Evolutionary conservation across 2,113 vertebrate species (phyloP).

Genomic region (human (Homo sapiens)): GRCh38 chr17:76824001-76824500

Average conservation of each 20-base stretch:
- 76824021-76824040: neutral
- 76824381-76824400: no score
- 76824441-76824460: no score
- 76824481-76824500: no score
- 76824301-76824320: neutral
- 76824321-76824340: neutral
- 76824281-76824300: neutral
- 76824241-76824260: no score
- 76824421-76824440: no score
- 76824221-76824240: rapidly evolving
- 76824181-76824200: neutral
- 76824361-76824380: no score
- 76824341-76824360: no score
- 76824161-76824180: neutral
- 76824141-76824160: neutral
- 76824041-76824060: neutral
- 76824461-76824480: no score
- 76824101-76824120: neutral
- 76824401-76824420: no score
- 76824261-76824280: rapidly evolving
- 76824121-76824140: no score
- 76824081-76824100: neutral
- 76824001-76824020: rapidly evolving
- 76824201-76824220: no score
- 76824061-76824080: rapidly evolving